These are phyloP conservation scores for Cephus pygmeus DNA, from an alignment of 2,888 invertebrate species.

Conservation along the genomic window DNA sequence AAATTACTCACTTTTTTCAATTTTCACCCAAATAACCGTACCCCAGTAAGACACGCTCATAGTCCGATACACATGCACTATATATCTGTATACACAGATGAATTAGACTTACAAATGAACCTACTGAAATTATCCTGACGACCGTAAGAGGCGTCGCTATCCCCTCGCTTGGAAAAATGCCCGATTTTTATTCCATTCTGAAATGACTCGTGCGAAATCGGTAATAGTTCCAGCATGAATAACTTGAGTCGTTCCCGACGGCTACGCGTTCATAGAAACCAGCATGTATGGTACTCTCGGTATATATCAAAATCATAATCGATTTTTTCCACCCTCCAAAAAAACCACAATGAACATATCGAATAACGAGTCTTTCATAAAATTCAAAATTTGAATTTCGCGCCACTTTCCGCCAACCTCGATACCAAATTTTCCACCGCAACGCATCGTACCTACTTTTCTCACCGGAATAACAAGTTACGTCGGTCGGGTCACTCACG, in stretches of 20 bases:
- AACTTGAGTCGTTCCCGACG: not conserved
- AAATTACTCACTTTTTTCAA: not conserved
- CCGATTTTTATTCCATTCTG: slow-evolving; percentile 44
- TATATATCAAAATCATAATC: not conserved
- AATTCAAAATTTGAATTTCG: not conserved
- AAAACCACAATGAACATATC: not conserved
- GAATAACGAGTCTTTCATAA: not conserved
- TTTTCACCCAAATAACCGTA: not conserved
- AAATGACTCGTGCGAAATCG: slow-evolving; percentile 57
- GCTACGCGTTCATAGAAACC: not conserved
- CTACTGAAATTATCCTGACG: slow-evolving; percentile 38
- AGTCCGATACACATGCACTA: not conserved
- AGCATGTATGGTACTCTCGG: not conserved
- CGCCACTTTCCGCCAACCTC: not conserved
- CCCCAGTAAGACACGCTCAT: not conserved
- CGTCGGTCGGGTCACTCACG: not conserved
- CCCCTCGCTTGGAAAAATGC: slow-evolving; percentile 32
- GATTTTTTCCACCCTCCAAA: not conserved
- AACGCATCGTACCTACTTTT: not conserved
- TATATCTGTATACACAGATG: not conserved
- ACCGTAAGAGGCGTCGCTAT: slow-evolving; percentile 39
- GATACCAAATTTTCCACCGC: not conserved
- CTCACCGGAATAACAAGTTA: not conserved
- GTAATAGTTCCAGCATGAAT: slow-evolving; percentile 39
- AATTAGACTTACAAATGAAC: slow-evolving; percentile 59